Conservation (phyloP, 2,888 invertebrate genomes). For the Drosophila infuscata region DNA sequence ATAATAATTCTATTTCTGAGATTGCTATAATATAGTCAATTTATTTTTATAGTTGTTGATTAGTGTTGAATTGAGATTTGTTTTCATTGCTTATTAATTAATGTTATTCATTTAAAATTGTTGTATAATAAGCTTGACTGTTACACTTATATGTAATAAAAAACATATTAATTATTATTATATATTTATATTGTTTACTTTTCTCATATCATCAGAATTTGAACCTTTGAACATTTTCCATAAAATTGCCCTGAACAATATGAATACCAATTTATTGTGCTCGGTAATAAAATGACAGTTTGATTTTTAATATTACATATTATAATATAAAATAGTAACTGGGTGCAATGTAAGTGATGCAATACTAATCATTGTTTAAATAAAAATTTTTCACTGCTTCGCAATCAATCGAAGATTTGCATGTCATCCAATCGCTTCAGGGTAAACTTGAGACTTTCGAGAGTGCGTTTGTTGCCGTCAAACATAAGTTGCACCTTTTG, state of each 20-base stretch:
- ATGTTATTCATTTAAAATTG: no score
- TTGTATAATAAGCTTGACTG: background rate
- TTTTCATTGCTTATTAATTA: no score
- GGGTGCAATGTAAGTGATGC: conserved; percentile 6
- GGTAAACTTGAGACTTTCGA: conserved; percentile 77
- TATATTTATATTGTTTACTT: no score
- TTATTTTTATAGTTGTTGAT: background rate
- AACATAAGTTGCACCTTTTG: conserved; percentile 84
- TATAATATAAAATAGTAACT: conserved; percentile 8
- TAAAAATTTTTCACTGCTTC: background rate
- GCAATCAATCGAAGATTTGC: conserved; percentile 74
- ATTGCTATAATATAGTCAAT: background rate
- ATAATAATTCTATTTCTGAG: background rate
- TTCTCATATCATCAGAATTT: no score
- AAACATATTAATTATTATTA: no score
- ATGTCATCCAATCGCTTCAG: conserved; percentile 79
- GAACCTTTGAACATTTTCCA: no score
- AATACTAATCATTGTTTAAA: conserved; percentile 1
- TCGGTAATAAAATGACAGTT: conserved; percentile 3
- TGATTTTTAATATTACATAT: background rate
- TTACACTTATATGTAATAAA: background rate
- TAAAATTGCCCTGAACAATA: background rate
- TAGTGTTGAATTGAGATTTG: no score
- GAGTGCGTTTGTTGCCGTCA: conserved; percentile 78
- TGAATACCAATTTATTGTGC: conserved; percentile 1